Evolutionary conservation across 2,113 vertebrate genomes (phyloP).

Genomic region (Proteles cristata): DNA sequence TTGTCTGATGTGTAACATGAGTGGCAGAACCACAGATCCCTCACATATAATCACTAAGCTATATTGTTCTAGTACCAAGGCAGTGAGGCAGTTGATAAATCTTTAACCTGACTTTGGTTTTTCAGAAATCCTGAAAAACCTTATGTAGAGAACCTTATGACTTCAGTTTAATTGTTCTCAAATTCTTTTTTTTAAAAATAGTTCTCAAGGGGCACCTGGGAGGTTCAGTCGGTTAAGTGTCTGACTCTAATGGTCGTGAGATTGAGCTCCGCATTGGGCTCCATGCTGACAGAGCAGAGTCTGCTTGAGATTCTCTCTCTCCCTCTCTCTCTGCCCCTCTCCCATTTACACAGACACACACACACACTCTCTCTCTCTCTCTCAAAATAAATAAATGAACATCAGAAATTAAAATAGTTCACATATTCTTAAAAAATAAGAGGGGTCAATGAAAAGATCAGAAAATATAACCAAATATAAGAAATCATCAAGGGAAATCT

Average conservation of each 20-base stretch:
- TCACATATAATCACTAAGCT: background rate
- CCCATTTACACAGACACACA: no score
- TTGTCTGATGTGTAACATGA: background rate
- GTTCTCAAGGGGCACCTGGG: no score
- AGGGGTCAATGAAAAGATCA: background rate
- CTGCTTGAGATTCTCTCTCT: no score
- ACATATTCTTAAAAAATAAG: background rate
- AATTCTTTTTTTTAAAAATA: background rate
- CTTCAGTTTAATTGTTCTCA: background rate
- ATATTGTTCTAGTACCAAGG: background rate
- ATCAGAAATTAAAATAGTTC: background rate
- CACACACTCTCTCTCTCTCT: no score
- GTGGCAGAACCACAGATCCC: background rate
- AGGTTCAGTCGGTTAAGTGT: no score
- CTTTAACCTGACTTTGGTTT: background rate
- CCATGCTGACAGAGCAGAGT: no score
- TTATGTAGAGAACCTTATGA: background rate
- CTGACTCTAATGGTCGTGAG: no score
- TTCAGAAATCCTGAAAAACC: background rate
- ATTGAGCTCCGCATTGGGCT: no score
- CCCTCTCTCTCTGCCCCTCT: no score
- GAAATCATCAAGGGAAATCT: background rate
- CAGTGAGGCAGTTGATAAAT: background rate
- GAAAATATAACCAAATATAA: background rate
- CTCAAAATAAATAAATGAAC: no score